These are phyloP conservation scores for Nanger granti DNA, from an alignment of 2,113 vertebrate species.

Conservation along the genomic window DNA sequence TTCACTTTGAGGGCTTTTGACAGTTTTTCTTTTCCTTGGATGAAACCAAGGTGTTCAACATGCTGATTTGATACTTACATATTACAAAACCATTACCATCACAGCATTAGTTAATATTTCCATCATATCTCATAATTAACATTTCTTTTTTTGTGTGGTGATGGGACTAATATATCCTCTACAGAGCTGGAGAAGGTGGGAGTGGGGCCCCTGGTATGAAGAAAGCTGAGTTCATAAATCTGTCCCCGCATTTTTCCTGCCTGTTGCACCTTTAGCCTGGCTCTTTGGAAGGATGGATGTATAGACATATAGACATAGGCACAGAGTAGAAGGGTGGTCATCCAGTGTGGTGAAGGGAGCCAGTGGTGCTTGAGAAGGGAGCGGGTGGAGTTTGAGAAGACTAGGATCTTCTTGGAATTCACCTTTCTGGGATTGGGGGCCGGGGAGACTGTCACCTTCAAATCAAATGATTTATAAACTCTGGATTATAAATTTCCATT, in stretches of 20 bases:
- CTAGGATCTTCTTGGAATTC: background rate
- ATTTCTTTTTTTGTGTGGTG: background rate
- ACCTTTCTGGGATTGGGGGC: background rate
- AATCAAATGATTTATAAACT: background rate
- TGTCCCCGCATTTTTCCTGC: background rate
- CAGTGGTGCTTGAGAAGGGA: background rate
- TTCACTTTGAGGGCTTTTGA: background rate
- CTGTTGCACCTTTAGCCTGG: background rate
- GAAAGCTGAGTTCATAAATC: background rate
- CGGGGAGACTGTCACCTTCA: background rate
- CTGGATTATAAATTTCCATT: background rate
- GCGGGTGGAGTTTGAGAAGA: background rate
- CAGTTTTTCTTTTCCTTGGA: background rate
- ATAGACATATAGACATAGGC: background rate
- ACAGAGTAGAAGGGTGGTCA: no score
- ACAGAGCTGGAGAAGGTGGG: background rate
- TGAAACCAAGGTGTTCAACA: background rate
- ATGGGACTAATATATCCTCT: background rate
- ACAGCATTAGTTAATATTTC: no score
- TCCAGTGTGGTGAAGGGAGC: background rate
- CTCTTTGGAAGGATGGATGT: background rate
- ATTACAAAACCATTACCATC: no score
- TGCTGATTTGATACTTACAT: no score
- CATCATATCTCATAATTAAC: no score
- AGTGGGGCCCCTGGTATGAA: accelerated